These are phyloP conservation scores for Saimiri boliviensis DNA, from an alignment of 2,113 vertebrate species.

Conservation along the genomic window DNA sequence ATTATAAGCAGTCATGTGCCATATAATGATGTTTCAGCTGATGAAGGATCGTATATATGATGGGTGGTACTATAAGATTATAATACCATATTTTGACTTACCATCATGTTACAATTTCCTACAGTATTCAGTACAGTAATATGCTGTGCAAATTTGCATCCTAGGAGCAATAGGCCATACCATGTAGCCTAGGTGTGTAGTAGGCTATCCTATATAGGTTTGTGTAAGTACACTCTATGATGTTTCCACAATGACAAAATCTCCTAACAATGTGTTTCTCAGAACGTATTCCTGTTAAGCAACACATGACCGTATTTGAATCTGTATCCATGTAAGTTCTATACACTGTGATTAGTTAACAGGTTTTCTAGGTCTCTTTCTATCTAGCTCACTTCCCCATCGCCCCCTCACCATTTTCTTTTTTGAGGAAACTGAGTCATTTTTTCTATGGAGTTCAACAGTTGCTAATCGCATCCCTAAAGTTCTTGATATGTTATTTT, in stretches of 20 bases:
- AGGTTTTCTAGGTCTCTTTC: not conserved
- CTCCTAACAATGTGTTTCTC: not conserved
- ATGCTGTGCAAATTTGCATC: not conserved
- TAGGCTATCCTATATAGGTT: not conserved
- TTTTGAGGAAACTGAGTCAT: not conserved
- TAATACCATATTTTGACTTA: not conserved
- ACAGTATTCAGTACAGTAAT: not conserved
- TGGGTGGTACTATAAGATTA: not conserved
- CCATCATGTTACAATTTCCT: not conserved
- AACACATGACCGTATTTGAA: not conserved
- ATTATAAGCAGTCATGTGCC: not conserved
- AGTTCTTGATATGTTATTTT: not conserved
- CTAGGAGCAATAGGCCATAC: not conserved
- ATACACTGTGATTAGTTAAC: not conserved
- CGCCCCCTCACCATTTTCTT: not conserved
- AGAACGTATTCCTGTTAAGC: not conserved
- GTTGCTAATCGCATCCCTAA: not conserved
- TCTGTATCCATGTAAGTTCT: not conserved
- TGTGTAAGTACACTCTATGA: not conserved
- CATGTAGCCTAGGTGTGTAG: not conserved
- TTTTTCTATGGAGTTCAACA: not conserved
- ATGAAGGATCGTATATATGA: not conserved
- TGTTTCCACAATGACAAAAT: not conserved
- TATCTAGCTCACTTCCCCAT: not conserved
- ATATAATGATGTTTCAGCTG: not conserved